Base-by-base conservation (phyloP, 2,888 invertebrate genomes). In the Phengaris arion region DNA sequence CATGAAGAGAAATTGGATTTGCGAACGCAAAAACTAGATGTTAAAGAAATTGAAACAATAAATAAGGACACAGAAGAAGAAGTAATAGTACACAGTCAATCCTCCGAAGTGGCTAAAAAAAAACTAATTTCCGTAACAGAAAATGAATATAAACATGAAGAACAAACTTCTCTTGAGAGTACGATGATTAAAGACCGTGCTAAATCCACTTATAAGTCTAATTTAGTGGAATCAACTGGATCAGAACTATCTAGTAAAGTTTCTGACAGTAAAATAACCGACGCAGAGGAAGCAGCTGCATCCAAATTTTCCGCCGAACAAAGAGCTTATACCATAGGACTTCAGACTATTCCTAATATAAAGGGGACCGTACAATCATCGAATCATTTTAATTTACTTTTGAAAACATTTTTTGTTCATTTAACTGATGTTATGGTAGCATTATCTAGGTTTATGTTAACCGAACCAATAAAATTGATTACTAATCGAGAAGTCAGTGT, bases 361-460 rank as follows among this genome's bases (percentile, higher is more conserved):
- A 87, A 83, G 82, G 89, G 87, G 2, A 82, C 83, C 22, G 82
- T 84, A 0, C 86, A 90, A 73, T 87, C 89, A 6, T 87, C 88
- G 0, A 84, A 86, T 76, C 87, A 89, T 52, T 90, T 88, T 73
- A 86, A 91, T 78, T 82, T 91, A 57, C 80, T 93, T 12, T 79
- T 94, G 22, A 89, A 89, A 83, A 92, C 91, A 2, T 94, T 94
- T 81, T 91, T 93, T 75, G 85, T 93, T 51, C 92, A 94, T 80
- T 80, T 94, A 6, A 93, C 94, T 2, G 92, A 93, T 79, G 89
- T 94, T 0, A 93, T 94, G 92, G 89, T 94, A 7, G 90, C 90
- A 15, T 80, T 94, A 74, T 91, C 92, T 1, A 87, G 89, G 78
- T 90, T 89, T 80, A 85, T 92, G 77, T 79, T 90, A 68, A 82